Evolutionary conservation across 2,888 invertebrate genomes (phyloP).

Genomic region (Luffia ferchaultella): DNA sequence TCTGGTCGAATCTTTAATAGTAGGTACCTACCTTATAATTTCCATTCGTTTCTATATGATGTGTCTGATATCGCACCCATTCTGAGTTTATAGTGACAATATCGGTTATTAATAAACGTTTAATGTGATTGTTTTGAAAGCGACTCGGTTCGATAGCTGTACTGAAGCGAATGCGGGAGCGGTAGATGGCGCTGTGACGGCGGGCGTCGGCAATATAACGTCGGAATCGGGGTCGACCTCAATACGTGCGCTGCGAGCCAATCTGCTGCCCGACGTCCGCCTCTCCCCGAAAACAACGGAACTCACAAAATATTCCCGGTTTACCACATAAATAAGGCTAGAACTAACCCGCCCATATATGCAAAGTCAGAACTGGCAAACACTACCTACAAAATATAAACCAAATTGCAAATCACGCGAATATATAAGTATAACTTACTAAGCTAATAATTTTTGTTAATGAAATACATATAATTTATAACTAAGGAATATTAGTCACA

Average conservation of each 20-base stretch:
- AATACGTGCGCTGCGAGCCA: constrained; percentile 35
- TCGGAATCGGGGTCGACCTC: constrained; percentile 26
- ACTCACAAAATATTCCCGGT: not conserved
- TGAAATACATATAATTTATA: not conserved
- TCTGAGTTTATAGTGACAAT: too few species aligned
- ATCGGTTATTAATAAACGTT: too few species aligned
- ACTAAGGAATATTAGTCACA: not conserved
- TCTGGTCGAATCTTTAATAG: too few species aligned
- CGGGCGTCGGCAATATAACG: constrained; percentile 26
- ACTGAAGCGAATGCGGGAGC: too few species aligned
- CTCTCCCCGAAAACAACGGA: not conserved
- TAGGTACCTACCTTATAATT: too few species aligned
- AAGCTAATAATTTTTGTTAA: not conserved
- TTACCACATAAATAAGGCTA: not conserved
- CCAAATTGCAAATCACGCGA: too few species aligned
- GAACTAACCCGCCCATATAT: not conserved
- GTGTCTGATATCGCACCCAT: too few species aligned
- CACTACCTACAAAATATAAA: too few species aligned
- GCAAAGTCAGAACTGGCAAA: too few species aligned
- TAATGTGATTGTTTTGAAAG: not conserved
- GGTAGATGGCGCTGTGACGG: constrained; percentile 5
- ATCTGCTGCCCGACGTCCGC: not conserved
- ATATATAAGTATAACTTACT: too few species aligned
- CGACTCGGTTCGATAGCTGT: too few species aligned
- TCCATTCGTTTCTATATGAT: too few species aligned